Percentiles rank a stretch among this genome's conserved stretches.
These are phyloP conservation scores for Morone saxatilis DNA, from an alignment of 2,113 vertebrate species.

Conservation along the genomic window DNA sequence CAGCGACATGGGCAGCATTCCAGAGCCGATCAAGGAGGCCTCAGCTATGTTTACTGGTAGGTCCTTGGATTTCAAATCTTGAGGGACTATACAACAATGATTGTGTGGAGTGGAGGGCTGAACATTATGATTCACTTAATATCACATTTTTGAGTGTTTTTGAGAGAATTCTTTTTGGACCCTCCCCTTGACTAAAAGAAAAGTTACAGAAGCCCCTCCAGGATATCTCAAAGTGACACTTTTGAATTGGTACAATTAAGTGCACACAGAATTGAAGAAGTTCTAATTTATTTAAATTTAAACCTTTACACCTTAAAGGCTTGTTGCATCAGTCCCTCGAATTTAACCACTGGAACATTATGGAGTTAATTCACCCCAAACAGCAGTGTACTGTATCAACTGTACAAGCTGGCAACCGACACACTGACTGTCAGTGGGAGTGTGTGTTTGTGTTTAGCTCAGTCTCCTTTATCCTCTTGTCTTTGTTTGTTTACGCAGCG, in stretches of 20 bases:
- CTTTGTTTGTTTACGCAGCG: too few relatives aligned
- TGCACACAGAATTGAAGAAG: not conserved
- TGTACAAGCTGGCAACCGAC: not conserved
- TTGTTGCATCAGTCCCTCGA: too few relatives aligned
- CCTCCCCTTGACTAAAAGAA: not conserved
- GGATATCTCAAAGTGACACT: not conserved
- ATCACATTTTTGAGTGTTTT: not conserved
- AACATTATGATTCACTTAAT: not conserved
- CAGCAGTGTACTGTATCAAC: not conserved
- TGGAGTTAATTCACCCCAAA: not conserved
- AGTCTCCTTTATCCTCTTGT: too few relatives aligned
- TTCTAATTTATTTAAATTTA: not conserved
- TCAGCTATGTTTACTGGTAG: conserved; percentile 91
- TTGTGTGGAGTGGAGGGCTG: not conserved
- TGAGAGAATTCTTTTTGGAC: not conserved
- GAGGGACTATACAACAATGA: too few relatives aligned
- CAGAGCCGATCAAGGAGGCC: conserved; percentile 95
- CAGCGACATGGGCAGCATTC: conserved; percentile 87
- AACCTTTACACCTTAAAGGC: not conserved
- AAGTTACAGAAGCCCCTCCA: not conserved
- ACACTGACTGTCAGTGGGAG: not conserved
- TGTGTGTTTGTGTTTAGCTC: not conserved
- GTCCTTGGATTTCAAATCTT: not conserved
- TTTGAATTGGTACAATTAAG: not conserved
- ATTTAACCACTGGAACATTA: not conserved